phyloP scores from a whole-genome alignment of 2,797 vertebrate species.

The Siniperca obscura region DNA sequence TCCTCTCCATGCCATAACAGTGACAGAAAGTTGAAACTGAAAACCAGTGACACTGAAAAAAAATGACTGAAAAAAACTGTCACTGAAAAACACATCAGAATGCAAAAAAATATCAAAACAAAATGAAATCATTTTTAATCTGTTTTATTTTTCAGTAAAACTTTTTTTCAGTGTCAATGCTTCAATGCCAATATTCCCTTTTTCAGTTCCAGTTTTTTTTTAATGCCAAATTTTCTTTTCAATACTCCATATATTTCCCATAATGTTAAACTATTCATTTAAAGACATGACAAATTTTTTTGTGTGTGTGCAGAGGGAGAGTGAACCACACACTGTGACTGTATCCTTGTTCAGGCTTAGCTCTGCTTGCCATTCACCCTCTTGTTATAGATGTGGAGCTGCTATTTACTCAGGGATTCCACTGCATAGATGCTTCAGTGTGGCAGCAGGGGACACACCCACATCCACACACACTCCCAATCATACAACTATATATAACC shows the following conservation, averaged over 20 bases:
- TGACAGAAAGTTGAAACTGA: too few species aligned
- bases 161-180: too few species aligned
- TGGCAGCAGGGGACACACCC: slow-evolving; percentile 37
- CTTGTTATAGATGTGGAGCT: slow-evolving; percentile 46
- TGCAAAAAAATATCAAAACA: too few species aligned
- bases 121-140: too few species aligned
- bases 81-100: too few species aligned
- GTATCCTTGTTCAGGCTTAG: slow-evolving; percentile 36
- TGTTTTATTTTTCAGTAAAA: too few species aligned
- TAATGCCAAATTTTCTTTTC: too few species aligned
- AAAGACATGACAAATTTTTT: background rate
- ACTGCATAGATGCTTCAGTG: slow-evolving; percentile 34
- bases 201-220: too few species aligned
- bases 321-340: background rate
- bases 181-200: too few species aligned
- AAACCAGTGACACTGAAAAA: too few species aligned
- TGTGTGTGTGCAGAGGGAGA: background rate
- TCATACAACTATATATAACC: slow-evolving; percentile 21
- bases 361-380: slow-evolving; percentile 54
- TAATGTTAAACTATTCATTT: background rate
- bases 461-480: background rate
- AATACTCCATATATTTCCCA: background rate
- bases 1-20: too few species aligned
- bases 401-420: slow-evolving; percentile 65
- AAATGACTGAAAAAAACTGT: too few species aligned